Conservation (phyloP, 2,797 vertebrate species). For the Leptoclinus maculatus region DNA sequence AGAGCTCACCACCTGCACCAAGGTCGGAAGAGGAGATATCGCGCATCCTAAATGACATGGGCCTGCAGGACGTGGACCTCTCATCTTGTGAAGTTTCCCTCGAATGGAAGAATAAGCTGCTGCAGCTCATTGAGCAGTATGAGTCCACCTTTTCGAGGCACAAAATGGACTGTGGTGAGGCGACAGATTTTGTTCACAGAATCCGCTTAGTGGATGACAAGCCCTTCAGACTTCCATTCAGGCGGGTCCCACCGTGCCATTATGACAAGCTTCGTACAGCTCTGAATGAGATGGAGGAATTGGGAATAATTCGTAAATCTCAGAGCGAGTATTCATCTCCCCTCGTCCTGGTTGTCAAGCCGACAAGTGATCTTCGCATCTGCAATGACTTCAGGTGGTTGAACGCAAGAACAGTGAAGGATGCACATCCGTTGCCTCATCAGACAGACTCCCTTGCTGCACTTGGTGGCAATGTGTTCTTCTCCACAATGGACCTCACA, state of each 20-base stretch:
- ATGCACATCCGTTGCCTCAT: slow-evolving; percentile 26
- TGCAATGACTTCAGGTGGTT: slow-evolving; percentile 51
- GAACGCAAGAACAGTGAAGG: slow-evolving; percentile 33
- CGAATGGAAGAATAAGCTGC: slow-evolving; percentile 20
- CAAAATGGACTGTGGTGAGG: slow-evolving; percentile 50
- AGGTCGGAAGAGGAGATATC: background rate
- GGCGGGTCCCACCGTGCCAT: slow-evolving; percentile 23
- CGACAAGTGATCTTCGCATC: slow-evolving; percentile 9
- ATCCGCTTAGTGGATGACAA: slow-evolving; percentile 29
- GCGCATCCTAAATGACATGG: background rate
- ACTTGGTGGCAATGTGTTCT: slow-evolving; percentile 15
- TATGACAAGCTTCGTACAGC: too few relatives aligned
- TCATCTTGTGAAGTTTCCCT: slow-evolving; percentile 29
- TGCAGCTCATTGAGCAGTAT: slow-evolving; percentile 24
- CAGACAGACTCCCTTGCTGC: slow-evolving; percentile 20
- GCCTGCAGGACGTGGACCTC: slow-evolving; percentile 14
- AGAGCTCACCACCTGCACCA: background rate
- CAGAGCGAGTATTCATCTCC: slow-evolving; percentile 34
- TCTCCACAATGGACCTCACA: slow-evolving; percentile 12
- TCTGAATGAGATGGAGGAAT: too few relatives aligned
- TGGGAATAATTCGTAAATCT: too few relatives aligned
- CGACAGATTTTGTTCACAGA: slow-evolving; percentile 28
- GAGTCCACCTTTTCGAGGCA: slow-evolving; percentile 46
- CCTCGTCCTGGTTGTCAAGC: slow-evolving; percentile 30
- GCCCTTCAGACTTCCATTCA: slow-evolving; percentile 40